These are phyloP conservation scores for Drosophila varians DNA, from an alignment of 1,140 invertebrate genomes.

Conservation along the genomic window DNA sequence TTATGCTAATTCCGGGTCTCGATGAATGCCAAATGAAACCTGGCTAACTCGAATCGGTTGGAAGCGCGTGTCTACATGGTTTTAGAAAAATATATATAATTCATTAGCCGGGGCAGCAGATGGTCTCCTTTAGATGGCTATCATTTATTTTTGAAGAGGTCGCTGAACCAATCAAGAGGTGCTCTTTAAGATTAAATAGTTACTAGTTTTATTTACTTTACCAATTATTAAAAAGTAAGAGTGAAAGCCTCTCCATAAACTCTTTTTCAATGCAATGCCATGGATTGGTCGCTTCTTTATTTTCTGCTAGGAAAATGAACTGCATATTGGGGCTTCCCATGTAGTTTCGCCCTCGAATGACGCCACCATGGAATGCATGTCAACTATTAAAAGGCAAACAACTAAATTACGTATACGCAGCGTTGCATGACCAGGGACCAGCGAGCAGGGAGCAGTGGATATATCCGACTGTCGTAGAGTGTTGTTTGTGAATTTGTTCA, in stretches of 20 bases:
- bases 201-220: too few species aligned
- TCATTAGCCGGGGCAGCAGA: conserved; percentile 14
- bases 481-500: conserved; percentile 32
- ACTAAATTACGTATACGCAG: conserved; percentile 70
- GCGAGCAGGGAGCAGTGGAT: not conserved
- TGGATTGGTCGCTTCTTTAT: too few species aligned
- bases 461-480: conserved; percentile 5
- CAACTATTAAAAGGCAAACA: conserved; percentile 63
- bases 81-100: conserved; percentile 11
- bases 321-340: conserved; percentile 27
- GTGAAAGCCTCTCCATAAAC: too few species aligned
- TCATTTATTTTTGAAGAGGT: not conserved
- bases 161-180: conserved; percentile 3
- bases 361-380: conserved; percentile 31
- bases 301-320: conserved; percentile 26
- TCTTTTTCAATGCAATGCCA: too few species aligned
- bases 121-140: not conserved
- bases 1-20: conserved; percentile 39
- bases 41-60: conserved; percentile 1
- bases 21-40: conserved; percentile 13
- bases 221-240: too few species aligned
- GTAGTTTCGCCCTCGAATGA: conserved; percentile 13
- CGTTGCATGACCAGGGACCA: conserved; percentile 40
- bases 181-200: not conserved
- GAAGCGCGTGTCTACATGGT: conserved; percentile 14